Percentiles rank a stretch among this genome's conserved stretches.
Evolutionary conservation across 2,888 invertebrate species (phyloP).

Genomic region (Platynereis dumerilii): DNA sequence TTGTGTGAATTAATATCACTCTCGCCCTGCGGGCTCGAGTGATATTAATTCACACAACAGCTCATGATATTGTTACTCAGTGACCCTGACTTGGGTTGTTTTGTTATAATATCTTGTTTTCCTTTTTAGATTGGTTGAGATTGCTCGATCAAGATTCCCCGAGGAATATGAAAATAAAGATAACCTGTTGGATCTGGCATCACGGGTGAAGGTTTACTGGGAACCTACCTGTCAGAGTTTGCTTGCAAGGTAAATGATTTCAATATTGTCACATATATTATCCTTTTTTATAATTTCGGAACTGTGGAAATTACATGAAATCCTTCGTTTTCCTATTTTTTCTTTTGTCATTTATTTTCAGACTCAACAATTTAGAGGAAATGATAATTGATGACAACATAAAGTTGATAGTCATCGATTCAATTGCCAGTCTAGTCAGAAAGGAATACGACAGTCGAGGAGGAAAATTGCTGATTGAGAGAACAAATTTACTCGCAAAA

Average conservation of each 20-base stretch:
- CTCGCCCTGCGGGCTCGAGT: no score
- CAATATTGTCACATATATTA: no score
- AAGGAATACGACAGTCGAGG: constrained; percentile 46
- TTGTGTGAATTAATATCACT: no score
- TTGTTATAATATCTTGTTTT: no score
- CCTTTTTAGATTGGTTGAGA: constrained; percentile 47
- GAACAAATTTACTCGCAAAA: constrained; percentile 46
- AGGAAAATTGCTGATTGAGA: constrained; percentile 39
- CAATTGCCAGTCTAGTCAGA: constrained; percentile 52
- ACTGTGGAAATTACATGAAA: no score
- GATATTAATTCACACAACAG: no score
- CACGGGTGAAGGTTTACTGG: constrained; percentile 39
- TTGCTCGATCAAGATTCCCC: constrained; percentile 42
- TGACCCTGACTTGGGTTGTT: no score
- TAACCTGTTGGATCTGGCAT: constrained; percentile 32
- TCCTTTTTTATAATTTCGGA: no score
- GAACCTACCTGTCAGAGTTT: constrained; percentile 43
- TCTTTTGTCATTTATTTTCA: constrained; percentile 27
- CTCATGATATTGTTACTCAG: no score
- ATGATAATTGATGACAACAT: constrained; percentile 44
- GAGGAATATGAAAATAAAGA: constrained; percentile 35
- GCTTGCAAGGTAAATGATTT: constrained; percentile 43
- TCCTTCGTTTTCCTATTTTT: no score
- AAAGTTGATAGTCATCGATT: constrained; percentile 48
- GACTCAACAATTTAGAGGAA: constrained; percentile 47